These are phyloP conservation scores for Periparus ater DNA, from an alignment of 2,797 vertebrate genomes.

Conservation along the genomic window DNA sequence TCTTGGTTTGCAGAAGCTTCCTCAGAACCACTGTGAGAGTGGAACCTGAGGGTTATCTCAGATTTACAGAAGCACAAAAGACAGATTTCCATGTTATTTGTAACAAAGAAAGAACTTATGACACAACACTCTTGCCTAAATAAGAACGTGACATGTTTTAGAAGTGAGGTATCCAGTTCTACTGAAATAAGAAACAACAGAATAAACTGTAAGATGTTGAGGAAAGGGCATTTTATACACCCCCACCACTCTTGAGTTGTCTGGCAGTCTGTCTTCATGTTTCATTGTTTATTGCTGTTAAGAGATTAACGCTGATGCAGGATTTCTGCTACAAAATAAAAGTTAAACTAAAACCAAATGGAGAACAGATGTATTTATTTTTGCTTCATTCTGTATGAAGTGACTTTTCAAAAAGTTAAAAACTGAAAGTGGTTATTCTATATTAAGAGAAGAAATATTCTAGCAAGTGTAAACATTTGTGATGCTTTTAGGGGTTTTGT, in stretches of 20 bases:
- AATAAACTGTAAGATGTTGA: not conserved
- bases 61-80: not conserved
- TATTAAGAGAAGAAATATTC: not conserved
- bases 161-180: not conserved
- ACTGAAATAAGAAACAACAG: not conserved
- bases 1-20: not conserved
- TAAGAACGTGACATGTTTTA: not conserved
- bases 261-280: not conserved
- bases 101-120: not conserved
- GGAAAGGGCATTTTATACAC: not conserved
- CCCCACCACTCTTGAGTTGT: not conserved
- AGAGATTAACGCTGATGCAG: not conserved
- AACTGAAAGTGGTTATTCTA: not conserved
- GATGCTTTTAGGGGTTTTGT: not conserved
- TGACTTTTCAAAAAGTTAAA: not conserved
- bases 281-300: not conserved
- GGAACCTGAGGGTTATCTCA: not conserved
- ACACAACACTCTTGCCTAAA: not conserved
- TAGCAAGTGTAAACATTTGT: not conserved
- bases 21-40: not conserved
- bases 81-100: not conserved
- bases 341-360: not conserved
- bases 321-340: not conserved
- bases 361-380: slow-evolving; percentile 7
- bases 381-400: not conserved